Base-by-base conservation (phyloP, 37 sponge, comb jelly and placozoan species). In the Theonella swinhoei region DNA sequence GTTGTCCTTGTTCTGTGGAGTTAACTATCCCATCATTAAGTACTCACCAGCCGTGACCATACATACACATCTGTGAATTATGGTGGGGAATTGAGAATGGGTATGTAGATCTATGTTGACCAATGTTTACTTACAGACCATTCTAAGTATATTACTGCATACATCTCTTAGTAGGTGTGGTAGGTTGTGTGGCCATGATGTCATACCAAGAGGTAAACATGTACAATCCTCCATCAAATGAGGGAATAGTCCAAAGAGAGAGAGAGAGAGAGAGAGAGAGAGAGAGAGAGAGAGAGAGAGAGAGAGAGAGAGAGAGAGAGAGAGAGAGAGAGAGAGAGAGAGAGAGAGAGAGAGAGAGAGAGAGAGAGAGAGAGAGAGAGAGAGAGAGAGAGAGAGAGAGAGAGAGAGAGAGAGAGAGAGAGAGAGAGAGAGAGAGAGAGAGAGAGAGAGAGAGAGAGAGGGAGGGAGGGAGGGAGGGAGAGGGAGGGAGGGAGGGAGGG, bases 271-370 rank as follows among this genome's bases (percentile, higher is more conserved):
- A 82, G 74, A 64, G 75, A 73, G 74, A 76, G 69, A 39, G 59
- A 76, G 68, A 84, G 58, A 42, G 82, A 70, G 72, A 70, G 72
- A 71, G 54, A 70, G 82, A 81, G 82, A 43, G 72, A 70, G 71
- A 70, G 82, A 71, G 82, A 70, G 82, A 70, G 54, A 47, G 82
- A 70, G 82, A 70, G 82, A 47, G 72, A 70, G 72, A 81, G 72
- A 54, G 82, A 70, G 72, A 70, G 82, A 47, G 71, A 70, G 82
- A 81, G 82, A 47, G 82, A 76, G 75, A 62, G 70, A 41, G 42
- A 76, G 70, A 37, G 76, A 67, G 42, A 40, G 76, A 62, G 39
- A 41, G 60, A 76, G 67, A 64, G 74, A 30, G 76, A 64, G 42
- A 76, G 68, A 47, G 75, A 67, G 65, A 37, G 39, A 39, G 80